Conservation (phyloP, 2,113 vertebrate genomes). For the Lepus timidus region DNA sequence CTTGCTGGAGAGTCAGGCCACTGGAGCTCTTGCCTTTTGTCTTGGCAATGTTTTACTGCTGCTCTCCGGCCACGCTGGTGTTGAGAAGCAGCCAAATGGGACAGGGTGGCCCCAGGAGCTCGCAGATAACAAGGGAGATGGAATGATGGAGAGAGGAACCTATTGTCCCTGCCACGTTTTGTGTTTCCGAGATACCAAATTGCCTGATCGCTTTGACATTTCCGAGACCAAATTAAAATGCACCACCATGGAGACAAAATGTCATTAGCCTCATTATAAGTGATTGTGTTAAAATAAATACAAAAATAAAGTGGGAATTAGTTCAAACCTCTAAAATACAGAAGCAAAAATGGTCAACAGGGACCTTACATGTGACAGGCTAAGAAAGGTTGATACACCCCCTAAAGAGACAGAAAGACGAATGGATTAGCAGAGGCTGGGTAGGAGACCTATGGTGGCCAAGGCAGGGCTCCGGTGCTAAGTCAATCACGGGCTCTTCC, state of each 20-base stretch:
- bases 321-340: conserved; percentile 80
- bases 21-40: conserved; percentile 60
- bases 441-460: background rate
- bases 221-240: conserved; percentile 88
- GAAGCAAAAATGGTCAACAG: conserved; percentile 27
- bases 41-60: background rate
- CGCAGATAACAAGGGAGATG: conserved; percentile 82
- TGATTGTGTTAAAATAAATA: conserved; percentile 86
- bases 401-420: background rate
- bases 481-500: rapidly evolving
- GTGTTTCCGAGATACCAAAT: conserved; percentile 84
- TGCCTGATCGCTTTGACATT: conserved; percentile 86
- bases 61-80: background rate
- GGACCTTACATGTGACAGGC: conserved; percentile 56
- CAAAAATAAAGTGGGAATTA: conserved; percentile 84
- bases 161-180: conserved; percentile 82
- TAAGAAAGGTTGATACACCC: background rate
- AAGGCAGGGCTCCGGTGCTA: rapidly evolving
- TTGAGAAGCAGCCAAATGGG: conserved; percentile 67
- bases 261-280: conserved; percentile 90
- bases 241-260: conserved; percentile 86
- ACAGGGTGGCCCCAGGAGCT: conserved; percentile 35
- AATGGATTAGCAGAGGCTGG: rapidly evolving
- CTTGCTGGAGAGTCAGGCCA: conserved; percentile 26
- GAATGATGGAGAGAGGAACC: conserved; percentile 6